These are phyloP conservation scores for Hydrophis major DNA, from an alignment of 2,797 vertebrate species.

Conservation along the genomic window DNA sequence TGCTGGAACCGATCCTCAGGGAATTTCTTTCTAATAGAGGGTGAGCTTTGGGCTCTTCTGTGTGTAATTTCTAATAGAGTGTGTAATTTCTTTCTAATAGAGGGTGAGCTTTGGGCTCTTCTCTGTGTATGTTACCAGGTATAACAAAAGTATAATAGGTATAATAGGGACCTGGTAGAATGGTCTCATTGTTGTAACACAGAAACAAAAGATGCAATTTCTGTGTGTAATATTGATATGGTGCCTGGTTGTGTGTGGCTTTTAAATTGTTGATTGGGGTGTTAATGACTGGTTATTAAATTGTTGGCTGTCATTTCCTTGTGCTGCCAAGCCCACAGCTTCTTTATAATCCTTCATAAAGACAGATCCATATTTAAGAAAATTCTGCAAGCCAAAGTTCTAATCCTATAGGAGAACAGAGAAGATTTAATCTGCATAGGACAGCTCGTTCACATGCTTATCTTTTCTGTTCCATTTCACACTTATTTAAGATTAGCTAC, in stretches of 20 bases:
- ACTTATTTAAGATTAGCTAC: background rate
- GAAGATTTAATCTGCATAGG: background rate
- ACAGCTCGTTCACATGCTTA: background rate
- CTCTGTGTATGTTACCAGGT: background rate
- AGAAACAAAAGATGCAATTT: background rate
- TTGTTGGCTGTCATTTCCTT: background rate
- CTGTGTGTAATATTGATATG: background rate
- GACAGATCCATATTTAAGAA: background rate
- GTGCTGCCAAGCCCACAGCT: background rate
- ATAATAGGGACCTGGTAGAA: too few relatives aligned
- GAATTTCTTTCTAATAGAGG: background rate
- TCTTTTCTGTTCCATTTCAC: background rate
- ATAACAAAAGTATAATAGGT: too few relatives aligned
- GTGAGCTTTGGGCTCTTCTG: background rate
- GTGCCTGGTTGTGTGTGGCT: background rate
- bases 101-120: too few relatives aligned
- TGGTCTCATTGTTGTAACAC: background rate
- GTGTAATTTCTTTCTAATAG: too few relatives aligned
- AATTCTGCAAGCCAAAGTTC: background rate
- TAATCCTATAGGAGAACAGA: background rate
- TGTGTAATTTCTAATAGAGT: background rate
- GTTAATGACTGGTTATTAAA: background rate
- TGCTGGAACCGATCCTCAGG: background rate
- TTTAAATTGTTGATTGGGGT: too few relatives aligned
- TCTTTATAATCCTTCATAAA: background rate